Evolutionary conservation across 2,888 invertebrate species (phyloP).

Genomic region (Cantharis nigra): DNA sequence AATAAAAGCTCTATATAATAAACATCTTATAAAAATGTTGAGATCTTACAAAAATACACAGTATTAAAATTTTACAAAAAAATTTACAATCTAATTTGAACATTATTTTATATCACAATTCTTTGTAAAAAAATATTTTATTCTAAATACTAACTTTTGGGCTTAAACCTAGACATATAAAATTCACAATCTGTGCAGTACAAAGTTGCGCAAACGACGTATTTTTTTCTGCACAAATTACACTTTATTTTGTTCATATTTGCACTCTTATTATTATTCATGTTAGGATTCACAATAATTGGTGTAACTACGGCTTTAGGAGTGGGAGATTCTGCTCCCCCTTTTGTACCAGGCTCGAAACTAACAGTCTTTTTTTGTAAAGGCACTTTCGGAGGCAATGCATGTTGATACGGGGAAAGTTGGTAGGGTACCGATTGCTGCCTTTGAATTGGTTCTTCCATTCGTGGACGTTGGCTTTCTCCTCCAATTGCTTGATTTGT

Average conservation of each 20-base stretch:
- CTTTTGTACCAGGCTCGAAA: constrained; percentile 75
- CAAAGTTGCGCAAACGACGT: constrained; percentile 74
- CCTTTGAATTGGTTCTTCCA: constrained; percentile 37
- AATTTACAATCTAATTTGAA: constrained; percentile 24
- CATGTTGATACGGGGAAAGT: constrained; percentile 66
- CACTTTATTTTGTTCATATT: constrained; percentile 69
- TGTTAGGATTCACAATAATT: constrained; percentile 48
- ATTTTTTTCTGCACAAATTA: constrained; percentile 85
- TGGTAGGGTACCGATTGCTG: constrained; percentile 52
- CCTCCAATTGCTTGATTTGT: constrained; percentile 40
- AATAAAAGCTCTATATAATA: constrained; percentile 3
- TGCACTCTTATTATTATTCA: constrained; percentile 46
- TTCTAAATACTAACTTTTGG: constrained; percentile 49
- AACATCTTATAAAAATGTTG: constrained; percentile 17
- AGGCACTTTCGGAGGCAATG: constrained; percentile 62
- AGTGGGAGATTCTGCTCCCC: constrained; percentile 53
- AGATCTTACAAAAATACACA: constrained; percentile 24
- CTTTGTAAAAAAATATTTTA: constrained; percentile 13
- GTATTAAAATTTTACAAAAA: constrained; percentile 7
- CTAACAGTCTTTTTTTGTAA: constrained; percentile 70
- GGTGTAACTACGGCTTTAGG: constrained; percentile 52
- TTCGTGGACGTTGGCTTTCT: constrained; percentile 11
- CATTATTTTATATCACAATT: constrained; percentile 36
- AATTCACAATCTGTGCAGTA: constrained; percentile 92
- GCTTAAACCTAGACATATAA: constrained; percentile 86